A percentile compares a stretch with the other conserved stretches of the same genome.
These are phyloP conservation scores for Popillia japonica DNA, from an alignment of 1,140 invertebrate species.

Conservation along the genomic window DNA sequence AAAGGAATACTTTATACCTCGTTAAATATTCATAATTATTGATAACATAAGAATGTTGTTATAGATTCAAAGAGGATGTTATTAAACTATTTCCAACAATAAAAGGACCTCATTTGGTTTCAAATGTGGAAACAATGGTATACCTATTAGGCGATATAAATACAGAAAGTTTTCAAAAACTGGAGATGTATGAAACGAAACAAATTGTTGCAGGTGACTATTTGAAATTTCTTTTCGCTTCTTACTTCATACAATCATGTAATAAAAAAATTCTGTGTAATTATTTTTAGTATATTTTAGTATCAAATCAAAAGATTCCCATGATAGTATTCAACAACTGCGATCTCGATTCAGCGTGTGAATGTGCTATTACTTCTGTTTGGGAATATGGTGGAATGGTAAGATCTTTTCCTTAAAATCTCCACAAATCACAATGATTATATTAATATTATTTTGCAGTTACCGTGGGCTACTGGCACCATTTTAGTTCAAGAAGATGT, in stretches of 20 bases:
- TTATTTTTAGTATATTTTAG: conserved; percentile 38
- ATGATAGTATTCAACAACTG: conserved; percentile 68
- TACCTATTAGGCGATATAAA: too few species aligned
- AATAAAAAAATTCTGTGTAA: not conserved
- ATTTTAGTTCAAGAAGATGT: conserved; percentile 68
- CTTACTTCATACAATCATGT: not conserved
- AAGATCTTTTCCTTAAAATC: too few species aligned
- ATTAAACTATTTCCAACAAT: not conserved
- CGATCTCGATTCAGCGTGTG: conserved; percentile 69
- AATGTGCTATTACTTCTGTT: conserved; percentile 64
- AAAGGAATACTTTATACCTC: too few species aligned
- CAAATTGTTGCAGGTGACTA: not conserved
- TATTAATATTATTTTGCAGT: conserved; percentile 54
- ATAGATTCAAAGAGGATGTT: conserved; percentile 44
- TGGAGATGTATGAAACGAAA: conserved; percentile 28
- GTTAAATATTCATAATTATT: not conserved
- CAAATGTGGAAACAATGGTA: not conserved
- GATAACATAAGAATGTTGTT: conserved; percentile 23
- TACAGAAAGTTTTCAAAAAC: too few species aligned
- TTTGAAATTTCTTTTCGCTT: not conserved
- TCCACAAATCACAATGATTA: not conserved
- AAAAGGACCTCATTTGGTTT: not conserved
- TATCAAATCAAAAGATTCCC: conserved; percentile 59
- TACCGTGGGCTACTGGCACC: conserved; percentile 64
- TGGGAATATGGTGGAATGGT: conserved; percentile 68